phyloP scores from a whole-genome alignment of 2,888 invertebrate species.

The Lithodes maja region DNA sequence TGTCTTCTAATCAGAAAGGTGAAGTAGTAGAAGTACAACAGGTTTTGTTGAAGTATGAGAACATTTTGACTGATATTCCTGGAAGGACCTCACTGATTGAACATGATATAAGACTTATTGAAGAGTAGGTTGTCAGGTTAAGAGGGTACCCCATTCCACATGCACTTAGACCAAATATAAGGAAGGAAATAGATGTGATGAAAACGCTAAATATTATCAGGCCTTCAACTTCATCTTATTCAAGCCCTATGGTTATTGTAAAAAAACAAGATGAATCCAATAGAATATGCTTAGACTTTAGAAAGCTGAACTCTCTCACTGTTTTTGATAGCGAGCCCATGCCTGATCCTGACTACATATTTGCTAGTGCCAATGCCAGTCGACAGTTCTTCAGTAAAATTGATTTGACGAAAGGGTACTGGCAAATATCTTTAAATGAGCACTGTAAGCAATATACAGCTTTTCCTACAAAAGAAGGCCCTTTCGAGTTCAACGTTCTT shows the following conservation, averaged over 20 bases:
- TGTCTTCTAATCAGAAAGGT: not conserved
- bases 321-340: slow-evolving; percentile 19
- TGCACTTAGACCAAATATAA: not conserved
- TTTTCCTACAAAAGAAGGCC: not conserved
- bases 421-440: not conserved
- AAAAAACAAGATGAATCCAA: not conserved
- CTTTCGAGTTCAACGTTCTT: not conserved
- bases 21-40: not conserved
- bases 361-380: not conserved
- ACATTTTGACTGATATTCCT: not conserved
- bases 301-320: not conserved
- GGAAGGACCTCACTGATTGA: slow-evolving; percentile 8
- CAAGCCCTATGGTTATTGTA: not conserved
- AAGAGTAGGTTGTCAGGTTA: not conserved
- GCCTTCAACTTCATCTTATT: not conserved
- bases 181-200: not conserved
- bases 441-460: not conserved
- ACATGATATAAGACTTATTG: not conserved
- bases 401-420: slow-evolving; percentile 1
- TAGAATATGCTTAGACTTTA: slow-evolving; percentile 14
- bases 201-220: not conserved
- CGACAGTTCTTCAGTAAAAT: not conserved
- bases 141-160: not conserved
- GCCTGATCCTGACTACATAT: not conserved
- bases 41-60: not conserved